Evolutionary conservation across 2,113 vertebrate genomes (phyloP), one percentile per base, ranked within the genome.

Genomic region (Tympanuchus pallidicinctus): DNA sequence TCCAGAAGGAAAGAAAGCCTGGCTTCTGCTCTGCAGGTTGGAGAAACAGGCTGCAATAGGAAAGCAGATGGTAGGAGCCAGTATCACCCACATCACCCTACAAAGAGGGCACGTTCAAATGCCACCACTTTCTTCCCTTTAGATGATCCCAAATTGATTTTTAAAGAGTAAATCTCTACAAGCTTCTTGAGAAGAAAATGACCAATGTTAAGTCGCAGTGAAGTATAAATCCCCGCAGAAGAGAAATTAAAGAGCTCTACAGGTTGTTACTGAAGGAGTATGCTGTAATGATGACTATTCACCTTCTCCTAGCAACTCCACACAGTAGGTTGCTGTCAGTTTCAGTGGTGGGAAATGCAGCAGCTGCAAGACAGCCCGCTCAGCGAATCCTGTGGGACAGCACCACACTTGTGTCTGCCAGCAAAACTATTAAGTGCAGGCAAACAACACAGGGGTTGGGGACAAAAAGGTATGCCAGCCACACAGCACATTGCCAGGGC

Each of bases 281-380:
- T 72, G 95, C 92, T 94, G 95, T 92, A 96, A 97, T 94, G 96
- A 95, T 92, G 96, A 97, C 96, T 97, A 96, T 98, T 98, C 97
- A 97, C 97, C 97, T 97, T 98, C 97, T 98, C 98, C 98, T 98
- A 98, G 98, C 98, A 98, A 98, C 98, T 98, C 97, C 91, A 88
- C 97, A 93, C 97, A 95, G 97, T 94, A 96, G 97, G 97, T 96
- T 97, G 97, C 97, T 96, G 97, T 94, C 96, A 97, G 82, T 96
- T 98, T 95, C 94, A 96, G 87, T 87, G 80, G 94, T 64, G 72
- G 78, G 86, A 97, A 97, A 91, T 27, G 83, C 93, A 84, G 97
- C 96, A 96, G 97, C 97, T 97, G 97, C 96, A 95, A 95, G 90
- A 88, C 95, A 97, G 95, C 89, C 96, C 17, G 50, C 84, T 94